phyloP scores from a whole-genome alignment of 1,140 invertebrate species.

The Papilio helenus region DNA sequence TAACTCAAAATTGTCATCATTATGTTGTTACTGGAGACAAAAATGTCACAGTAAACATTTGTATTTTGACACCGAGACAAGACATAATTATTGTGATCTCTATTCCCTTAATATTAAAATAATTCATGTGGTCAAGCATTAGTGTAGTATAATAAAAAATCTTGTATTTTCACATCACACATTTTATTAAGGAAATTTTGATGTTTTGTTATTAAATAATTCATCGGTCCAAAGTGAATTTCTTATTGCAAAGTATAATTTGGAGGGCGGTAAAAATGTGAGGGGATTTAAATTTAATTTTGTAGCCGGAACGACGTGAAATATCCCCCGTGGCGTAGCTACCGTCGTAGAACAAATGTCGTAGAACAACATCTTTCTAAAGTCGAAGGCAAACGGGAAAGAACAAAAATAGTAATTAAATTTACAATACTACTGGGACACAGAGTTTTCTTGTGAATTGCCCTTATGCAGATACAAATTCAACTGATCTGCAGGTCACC shows the following conservation, averaged over 20 bases:
- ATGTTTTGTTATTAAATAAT: constrained; percentile 51
- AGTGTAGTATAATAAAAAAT: background rate
- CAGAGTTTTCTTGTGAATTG: background rate
- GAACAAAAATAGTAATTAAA: constrained; percentile 58
- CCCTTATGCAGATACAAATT: background rate
- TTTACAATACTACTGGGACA: constrained; percentile 43
- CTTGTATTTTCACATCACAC: background rate
- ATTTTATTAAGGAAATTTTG: background rate
- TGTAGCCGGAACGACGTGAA: constrained; percentile 76
- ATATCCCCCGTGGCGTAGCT: constrained; percentile 70
- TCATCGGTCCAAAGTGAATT: constrained; percentile 56
- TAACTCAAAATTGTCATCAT: no score
- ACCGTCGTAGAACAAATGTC: constrained; percentile 62
- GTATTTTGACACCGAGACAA: no score
- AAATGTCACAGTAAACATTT: no score
- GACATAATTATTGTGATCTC: no score
- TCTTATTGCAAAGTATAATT: constrained; percentile 76
- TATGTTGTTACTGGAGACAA: no score
- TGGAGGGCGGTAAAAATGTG: constrained; percentile 76
- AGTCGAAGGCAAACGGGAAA: constrained; percentile 47
- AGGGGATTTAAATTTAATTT: constrained; percentile 83
- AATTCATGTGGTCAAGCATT: background rate
- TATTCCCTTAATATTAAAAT: no score
- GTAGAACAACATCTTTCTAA: constrained; percentile 60
- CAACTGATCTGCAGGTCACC: no score